Evolutionary conservation across 2,888 invertebrate genomes (phyloP).

Genomic region (Aphidoletes aphidimyza): DNA sequence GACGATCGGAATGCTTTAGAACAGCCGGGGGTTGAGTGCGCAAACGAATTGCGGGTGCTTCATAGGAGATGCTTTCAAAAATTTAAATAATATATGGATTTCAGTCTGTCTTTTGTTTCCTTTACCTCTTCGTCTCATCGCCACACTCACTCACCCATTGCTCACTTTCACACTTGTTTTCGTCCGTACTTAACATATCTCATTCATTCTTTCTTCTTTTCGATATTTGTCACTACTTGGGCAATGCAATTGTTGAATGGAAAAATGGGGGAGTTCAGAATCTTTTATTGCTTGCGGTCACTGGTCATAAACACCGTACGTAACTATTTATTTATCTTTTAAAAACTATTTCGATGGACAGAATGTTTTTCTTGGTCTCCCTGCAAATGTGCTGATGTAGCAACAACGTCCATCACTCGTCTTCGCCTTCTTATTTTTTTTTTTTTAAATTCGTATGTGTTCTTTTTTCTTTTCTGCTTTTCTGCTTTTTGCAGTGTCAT

Average conservation of each 20-base stretch:
- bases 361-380: neutral
- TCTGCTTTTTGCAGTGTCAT: conserved; percentile 27
- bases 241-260: neutral
- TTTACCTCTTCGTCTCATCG: no score
- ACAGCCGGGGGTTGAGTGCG: neutral
- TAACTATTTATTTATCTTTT: conserved; percentile 33
- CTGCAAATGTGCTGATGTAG: conserved; percentile 33
- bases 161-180: neutral
- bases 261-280: neutral
- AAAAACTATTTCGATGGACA: conserved; percentile 51
- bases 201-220: neutral
- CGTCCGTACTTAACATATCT: neutral
- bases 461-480: no score
- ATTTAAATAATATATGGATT: conserved; percentile 43
- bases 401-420: conserved; percentile 1
- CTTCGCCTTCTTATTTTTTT: neutral
- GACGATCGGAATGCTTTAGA: neutral
- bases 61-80: conserved; percentile 23
- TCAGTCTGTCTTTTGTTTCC: conserved; percentile 41
- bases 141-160: neutral
- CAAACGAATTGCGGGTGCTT: conserved; percentile 12
- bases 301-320: conserved; percentile 48
- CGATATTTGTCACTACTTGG: conserved; percentile 4
- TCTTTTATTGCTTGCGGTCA: conserved; percentile 44
- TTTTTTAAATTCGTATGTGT: neutral